These are phyloP conservation scores for Eolophus roseicapilla DNA, from an alignment of 2,113 vertebrate genomes.

Conservation along the genomic window DNA sequence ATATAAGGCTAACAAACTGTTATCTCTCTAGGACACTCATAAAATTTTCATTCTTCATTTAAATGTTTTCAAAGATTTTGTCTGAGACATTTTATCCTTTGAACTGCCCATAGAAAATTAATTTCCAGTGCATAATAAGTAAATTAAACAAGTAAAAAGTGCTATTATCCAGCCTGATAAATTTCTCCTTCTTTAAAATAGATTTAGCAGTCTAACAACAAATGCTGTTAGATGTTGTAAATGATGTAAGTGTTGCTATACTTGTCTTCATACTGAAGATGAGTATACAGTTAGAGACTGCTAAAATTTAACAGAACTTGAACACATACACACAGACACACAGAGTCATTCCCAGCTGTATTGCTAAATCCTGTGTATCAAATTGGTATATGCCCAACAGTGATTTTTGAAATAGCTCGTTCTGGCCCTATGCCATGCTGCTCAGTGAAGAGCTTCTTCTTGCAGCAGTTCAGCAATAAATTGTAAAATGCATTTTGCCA, in stretches of 20 bases:
- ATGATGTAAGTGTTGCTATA: too few relatives aligned
- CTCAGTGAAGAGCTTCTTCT: background rate
- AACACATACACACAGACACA: background rate
- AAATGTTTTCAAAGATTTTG: background rate
- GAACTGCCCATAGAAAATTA: background rate
- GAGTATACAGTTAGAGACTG: background rate
- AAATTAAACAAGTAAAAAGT: background rate
- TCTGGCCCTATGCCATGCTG: constrained; percentile 23
- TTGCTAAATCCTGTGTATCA: constrained; percentile 27
- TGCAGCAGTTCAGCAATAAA: constrained; percentile 5
- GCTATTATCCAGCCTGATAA: background rate
- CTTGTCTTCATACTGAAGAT: background rate
- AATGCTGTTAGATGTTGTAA: background rate
- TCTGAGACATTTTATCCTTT: background rate
- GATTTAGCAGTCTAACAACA: background rate
- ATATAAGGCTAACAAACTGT: background rate
- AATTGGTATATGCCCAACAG: background rate
- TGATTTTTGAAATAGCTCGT: background rate
- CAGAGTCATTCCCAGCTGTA: background rate
- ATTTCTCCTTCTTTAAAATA: background rate
- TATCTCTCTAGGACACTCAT: background rate
- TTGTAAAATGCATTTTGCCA: constrained; percentile 11
- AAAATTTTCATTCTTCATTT: background rate
- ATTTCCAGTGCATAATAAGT: background rate
- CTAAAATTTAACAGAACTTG: background rate